Evolutionary conservation across 2,797 vertebrate species (phyloP), one percentile per base, ranked within the genome.

Genomic region (Alauda arvensis): DNA sequence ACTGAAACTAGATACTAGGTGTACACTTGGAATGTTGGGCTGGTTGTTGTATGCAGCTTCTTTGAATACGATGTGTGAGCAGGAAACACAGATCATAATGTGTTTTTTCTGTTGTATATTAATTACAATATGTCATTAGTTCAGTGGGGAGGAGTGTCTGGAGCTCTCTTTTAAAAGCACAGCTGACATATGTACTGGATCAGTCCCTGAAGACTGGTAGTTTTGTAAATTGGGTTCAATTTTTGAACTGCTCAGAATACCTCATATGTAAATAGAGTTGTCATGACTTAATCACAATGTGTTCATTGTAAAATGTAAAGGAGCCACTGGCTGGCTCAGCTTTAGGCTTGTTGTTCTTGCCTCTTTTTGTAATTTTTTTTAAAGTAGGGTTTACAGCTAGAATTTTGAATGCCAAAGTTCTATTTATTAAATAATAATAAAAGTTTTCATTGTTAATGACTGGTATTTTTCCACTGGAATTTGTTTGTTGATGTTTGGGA

Each of bases 361-460:
- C 97, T 97, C 97, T 96, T 96, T 97, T 97, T 97, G 95, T 96
- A 97, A 96, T 93, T 96, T 95, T 97, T 97, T 97, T 98, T 95
- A 95, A 96, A 93, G 96, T 97, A 97, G 96, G 95, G 96, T 98
- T 98, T 98, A 98, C 97, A 98, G 98, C 98, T 98, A 98, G 97
- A 97, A 97, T 98, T 98, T 98, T 97, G 97, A 98, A 98, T 97
- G 98, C 98, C 98, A 98, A 98, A 98, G 98, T 97, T 98, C 96
- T 98, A 98, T 98, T 98, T 98, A 98, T 98, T 98, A 97, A 95
- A 95, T 82, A 96, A 95, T 95, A 95, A 96, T 94, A 91, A 96
- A 93, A 95, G 79, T 97, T 97, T 97, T 97, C 96, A 95, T 95
- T 97, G 96, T 97, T 96, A 96, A 97, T 95, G 89, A 95, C 95